These are phyloP conservation scores for Bombus huntii DNA, from an alignment of 1,140 invertebrate genomes.

Conservation along the genomic window DNA sequence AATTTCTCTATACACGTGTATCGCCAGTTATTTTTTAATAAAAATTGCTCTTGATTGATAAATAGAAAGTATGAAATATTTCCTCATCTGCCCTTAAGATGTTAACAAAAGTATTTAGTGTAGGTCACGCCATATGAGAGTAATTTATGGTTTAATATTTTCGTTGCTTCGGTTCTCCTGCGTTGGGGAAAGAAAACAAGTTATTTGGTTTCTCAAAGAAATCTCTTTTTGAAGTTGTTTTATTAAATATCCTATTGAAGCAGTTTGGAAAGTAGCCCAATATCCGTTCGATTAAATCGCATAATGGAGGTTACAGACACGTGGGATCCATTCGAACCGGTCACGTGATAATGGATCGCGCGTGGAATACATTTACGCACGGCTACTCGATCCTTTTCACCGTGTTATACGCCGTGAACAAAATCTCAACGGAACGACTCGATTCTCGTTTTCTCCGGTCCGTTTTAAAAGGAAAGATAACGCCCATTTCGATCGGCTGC, in stretches of 20 bases:
- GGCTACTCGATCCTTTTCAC: conserved; percentile 22
- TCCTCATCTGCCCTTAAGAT: no score
- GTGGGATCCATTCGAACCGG: conserved; percentile 18
- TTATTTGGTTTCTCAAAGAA: background rate
- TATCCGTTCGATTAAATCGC: conserved; percentile 1
- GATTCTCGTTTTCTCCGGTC: conserved; percentile 16
- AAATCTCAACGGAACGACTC: conserved; percentile 32
- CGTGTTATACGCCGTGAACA: conserved; percentile 21
- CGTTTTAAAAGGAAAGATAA: conserved; percentile 38
- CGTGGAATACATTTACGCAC: conserved; percentile 40
- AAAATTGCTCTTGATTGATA: no score
- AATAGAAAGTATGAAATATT: no score
- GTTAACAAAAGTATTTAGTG: no score
- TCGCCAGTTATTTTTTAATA: no score
- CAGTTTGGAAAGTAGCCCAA: background rate
- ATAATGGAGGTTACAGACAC: background rate
- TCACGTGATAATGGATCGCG: conserved; percentile 39
- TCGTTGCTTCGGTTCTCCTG: no score
- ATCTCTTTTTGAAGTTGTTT: background rate
- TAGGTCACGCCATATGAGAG: no score
- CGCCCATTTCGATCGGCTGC: background rate
- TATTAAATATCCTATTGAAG: conserved; percentile 33
- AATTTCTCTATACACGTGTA: no score
- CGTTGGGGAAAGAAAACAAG: no score
- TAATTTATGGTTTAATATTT: no score